phyloP scores from a whole-genome alignment of 2,888 invertebrate genomes.

The Eupeodes latifasciatus region DNA sequence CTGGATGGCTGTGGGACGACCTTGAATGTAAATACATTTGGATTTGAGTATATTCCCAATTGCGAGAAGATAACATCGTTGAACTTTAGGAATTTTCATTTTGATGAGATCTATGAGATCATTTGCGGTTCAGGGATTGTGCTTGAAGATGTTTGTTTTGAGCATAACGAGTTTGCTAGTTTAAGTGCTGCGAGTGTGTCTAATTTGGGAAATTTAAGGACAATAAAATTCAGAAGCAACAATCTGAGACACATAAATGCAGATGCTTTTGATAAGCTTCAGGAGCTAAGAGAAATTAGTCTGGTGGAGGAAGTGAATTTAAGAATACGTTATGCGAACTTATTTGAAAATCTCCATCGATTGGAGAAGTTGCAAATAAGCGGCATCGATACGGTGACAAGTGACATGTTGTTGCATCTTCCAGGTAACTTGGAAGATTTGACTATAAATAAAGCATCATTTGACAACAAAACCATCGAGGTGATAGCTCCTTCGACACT shows the following conservation, averaged over 20 bases:
- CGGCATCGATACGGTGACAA: slow-evolving; percentile 58
- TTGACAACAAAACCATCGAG: slow-evolving; percentile 74
- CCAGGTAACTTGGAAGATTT: slow-evolving; percentile 78
- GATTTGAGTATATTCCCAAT: slow-evolving; percentile 81
- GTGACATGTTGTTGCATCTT: slow-evolving; percentile 77
- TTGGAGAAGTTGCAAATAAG: slow-evolving; percentile 48
- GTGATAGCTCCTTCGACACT: slow-evolving; percentile 77
- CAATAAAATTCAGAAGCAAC: slow-evolving; percentile 78
- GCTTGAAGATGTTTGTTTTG: slow-evolving; percentile 75
- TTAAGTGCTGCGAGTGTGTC: slow-evolving; percentile 77
- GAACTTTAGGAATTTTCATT: slow-evolving; percentile 79
- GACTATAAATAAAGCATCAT: slow-evolving; percentile 75
- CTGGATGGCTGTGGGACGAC: slow-evolving; percentile 81
- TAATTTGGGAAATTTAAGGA: slow-evolving; percentile 75
- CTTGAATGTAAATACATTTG: slow-evolving; percentile 79
- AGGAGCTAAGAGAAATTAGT: slow-evolving; percentile 68
- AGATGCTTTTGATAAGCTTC: slow-evolving; percentile 76
- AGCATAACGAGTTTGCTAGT: slow-evolving; percentile 79
- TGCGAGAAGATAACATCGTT: slow-evolving; percentile 79
- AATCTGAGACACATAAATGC: slow-evolving; percentile 78
- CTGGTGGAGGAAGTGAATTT: slow-evolving; percentile 47
- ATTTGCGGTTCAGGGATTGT: slow-evolving; percentile 76
- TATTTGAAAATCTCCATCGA: slow-evolving; percentile 51
- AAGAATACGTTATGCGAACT: slow-evolving; percentile 41
- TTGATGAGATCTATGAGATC: slow-evolving; percentile 78